Evolutionary conservation across 2,113 vertebrate species (phyloP).

Genomic region (Polypterus bichir): DNA sequence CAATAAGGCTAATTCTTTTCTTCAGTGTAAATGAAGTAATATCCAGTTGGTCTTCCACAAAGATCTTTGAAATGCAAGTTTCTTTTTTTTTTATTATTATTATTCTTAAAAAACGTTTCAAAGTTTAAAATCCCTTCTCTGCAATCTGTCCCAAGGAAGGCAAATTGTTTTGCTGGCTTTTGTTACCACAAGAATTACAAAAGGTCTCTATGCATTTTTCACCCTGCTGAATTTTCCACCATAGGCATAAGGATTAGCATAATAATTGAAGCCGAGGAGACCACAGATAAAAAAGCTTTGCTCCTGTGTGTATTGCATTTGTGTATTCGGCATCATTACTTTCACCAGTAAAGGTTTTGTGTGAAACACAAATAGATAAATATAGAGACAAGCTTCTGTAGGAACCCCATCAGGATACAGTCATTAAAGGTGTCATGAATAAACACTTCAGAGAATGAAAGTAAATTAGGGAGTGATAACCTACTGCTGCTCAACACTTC

Average conservation of each 20-base stretch:
- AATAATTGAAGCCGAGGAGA: constrained; percentile 51
- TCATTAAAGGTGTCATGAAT: constrained; percentile 24
- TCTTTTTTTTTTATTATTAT: no score
- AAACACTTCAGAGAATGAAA: constrained; percentile 16
- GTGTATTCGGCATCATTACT: constrained; percentile 48
- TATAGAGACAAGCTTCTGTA: constrained; percentile 22
- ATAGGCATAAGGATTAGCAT: constrained; percentile 52
- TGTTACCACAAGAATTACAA: constrained; percentile 21
- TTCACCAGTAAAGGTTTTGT: constrained; percentile 28
- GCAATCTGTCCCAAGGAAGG: no score
- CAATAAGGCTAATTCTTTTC: no score
- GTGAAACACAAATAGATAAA: constrained; percentile 27
- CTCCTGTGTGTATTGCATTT: constrained; percentile 45
- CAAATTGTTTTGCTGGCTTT: not conserved
- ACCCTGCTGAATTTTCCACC: constrained; percentile 29
- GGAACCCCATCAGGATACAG: constrained; percentile 25
- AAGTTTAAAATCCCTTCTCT: no score
- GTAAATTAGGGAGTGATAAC: no score
- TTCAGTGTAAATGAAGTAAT: no score
- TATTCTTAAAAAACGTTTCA: no score
- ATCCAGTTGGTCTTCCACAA: no score
- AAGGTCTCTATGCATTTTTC: constrained; percentile 22
- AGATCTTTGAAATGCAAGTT: no score
- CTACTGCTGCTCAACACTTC: no score
- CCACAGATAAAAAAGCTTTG: constrained; percentile 25